These are phyloP conservation scores for Terrapene triunguis DNA, from an alignment of 2,113 vertebrate genomes.

Conservation along the genomic window DNA sequence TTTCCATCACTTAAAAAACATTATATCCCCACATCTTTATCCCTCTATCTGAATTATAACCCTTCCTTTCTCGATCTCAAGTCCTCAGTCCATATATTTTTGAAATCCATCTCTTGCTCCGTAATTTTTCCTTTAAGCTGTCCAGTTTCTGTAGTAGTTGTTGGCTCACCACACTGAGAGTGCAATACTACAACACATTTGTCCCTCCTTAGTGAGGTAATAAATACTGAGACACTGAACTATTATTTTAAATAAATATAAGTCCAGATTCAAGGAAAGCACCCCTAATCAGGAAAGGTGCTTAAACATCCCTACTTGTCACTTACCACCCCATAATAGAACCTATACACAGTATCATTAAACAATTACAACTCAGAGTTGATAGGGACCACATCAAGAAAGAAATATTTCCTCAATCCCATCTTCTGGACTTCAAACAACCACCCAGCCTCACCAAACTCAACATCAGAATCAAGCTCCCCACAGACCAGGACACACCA, in stretches of 20 bases:
- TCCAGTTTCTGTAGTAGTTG: not conserved
- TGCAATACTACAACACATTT: not conserved
- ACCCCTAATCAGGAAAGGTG: not conserved
- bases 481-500: no score
- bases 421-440: no score
- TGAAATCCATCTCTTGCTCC: not conserved
- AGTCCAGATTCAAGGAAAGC: not conserved
- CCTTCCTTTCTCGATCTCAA: not conserved
- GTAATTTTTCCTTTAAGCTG: not conserved
- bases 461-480: no score
- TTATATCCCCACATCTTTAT: not conserved
- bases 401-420: no score
- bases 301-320: not conserved
- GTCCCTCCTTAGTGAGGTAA: not conserved
- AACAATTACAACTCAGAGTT: not conserved
- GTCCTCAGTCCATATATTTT: not conserved
- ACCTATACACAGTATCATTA: not conserved
- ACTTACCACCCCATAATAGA: not conserved
- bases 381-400: no score
- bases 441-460: no score
- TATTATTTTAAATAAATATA: not conserved
- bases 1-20: not conserved
- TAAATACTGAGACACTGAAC: not conserved
- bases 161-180: not conserved
- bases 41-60: not conserved